A percentile compares a stretch with the other conserved stretches of the same genome.
These are phyloP conservation scores for Pegoplata infirma DNA, from an alignment of 2,888 invertebrate species.

Conservation along the genomic window DNA sequence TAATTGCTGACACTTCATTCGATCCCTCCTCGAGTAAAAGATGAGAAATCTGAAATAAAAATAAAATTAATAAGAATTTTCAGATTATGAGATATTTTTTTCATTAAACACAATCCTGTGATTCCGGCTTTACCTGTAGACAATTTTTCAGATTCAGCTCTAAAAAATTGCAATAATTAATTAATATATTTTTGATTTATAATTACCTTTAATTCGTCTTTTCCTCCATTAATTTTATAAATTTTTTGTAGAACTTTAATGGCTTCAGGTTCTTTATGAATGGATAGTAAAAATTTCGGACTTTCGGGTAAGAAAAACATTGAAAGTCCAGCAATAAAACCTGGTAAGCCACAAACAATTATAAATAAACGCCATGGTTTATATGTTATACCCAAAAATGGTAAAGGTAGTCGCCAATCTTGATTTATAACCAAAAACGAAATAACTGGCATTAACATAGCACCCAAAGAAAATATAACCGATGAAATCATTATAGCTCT, in stretches of 20 bases:
- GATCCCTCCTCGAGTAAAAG: slow-evolving; percentile 66
- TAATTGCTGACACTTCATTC: slow-evolving; percentile 32
- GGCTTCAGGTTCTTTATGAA: slow-evolving; percentile 69
- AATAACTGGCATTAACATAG: slow-evolving; percentile 71
- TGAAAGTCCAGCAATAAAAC: slow-evolving; percentile 69
- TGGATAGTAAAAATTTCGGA: slow-evolving; percentile 73
- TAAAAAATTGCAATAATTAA: not conserved
- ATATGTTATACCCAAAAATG: slow-evolving; percentile 68
- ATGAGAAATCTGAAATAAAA: slow-evolving; percentile 61
- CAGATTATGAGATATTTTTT: not conserved
- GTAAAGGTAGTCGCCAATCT: slow-evolving; percentile 69
- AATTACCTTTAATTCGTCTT: slow-evolving; percentile 63
- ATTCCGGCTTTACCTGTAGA: not conserved
- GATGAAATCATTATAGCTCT: slow-evolving; percentile 75
- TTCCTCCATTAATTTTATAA: slow-evolving; percentile 68
- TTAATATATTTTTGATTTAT: not conserved
- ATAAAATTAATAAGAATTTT: no score
- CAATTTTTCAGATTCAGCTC: no score
- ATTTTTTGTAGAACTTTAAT: slow-evolving; percentile 69
- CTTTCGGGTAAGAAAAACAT: slow-evolving; percentile 73
- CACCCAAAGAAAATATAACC: slow-evolving; percentile 72
- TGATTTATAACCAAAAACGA: slow-evolving; percentile 73
- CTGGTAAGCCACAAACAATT: slow-evolving; percentile 71
- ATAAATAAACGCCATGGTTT: slow-evolving; percentile 75
- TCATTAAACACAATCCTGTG: not conserved